Base-by-base conservation (phyloP, 2,888 invertebrate species). In the Spatulosminthurus flaviceps region DNA sequence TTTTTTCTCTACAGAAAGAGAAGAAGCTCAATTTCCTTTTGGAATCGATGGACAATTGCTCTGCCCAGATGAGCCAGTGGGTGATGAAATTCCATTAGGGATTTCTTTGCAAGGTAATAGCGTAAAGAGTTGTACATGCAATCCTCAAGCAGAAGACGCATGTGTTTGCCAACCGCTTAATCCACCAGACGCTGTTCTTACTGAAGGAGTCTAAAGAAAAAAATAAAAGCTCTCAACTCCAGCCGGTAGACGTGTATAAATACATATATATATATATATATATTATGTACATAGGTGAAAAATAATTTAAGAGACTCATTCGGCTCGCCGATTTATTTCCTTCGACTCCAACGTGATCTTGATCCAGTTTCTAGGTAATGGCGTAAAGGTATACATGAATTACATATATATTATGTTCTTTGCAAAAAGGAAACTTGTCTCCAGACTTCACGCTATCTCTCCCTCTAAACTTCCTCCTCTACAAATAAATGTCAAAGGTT, bases 91-190 rank as follows among this genome's bases (percentile, higher is more conserved):
- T 13, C 73, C 66, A 16, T 22, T 73, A 24, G 73, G 72, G 13
- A 71, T 64, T n/a, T 19, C 60, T 29, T 16, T 73, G 28, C 60
- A 60, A 22, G 75, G n/a, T 21, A 2, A 11, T n/a, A n/a, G n/a
- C n/a, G 64, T 34, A 11, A 75, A 64, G 26, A 22, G 9, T 4
- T 78, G 72, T 26, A 64, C 70, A 7, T 77, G 77, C 28, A 26
- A 72, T 24, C 9, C 64, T 9, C 41, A 71, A 21, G 78, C 64
- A 66, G 72, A 78, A 42, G 66, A 77, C 26, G 16, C 70, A 34
- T 77, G 72, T 64, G 72, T 78, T 26, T 72, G 72, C 78, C 72
- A 73, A 28, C 72, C 72, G 16, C 73, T 72, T 24, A 78, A 78
- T 78, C 78, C 78, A 26, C 7, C 69, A 60, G 41, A 69, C 21